Evolutionary conservation across 53 echinoderm and acorn worm species (phyloP).

Genomic region (Hippasteria phrygiana): DNA sequence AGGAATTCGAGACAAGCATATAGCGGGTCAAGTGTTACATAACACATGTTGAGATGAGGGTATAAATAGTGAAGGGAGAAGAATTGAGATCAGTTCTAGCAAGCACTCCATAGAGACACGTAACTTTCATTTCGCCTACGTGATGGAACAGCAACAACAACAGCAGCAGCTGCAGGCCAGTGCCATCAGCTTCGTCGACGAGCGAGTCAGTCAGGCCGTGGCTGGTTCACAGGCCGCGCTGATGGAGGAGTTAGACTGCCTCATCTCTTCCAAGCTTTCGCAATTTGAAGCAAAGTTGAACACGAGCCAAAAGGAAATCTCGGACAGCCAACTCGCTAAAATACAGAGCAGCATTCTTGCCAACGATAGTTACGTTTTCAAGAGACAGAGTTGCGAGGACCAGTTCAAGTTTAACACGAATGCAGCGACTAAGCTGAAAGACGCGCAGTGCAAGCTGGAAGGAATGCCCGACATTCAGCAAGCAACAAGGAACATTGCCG

Average conservation of each 20-base stretch:
- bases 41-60: no score
- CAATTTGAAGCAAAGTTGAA: background rate
- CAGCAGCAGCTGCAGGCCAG: conserved; percentile 25
- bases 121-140: no score
- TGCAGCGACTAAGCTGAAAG: background rate
- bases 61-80: no score
- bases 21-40: no score
- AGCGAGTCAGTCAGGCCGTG: conserved; percentile 18
- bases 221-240: conserved; percentile 2
- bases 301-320: background rate
- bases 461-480: background rate
- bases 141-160: no score
- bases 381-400: background rate
- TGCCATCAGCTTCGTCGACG: conserved; percentile 23
- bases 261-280: conserved; percentile 3
- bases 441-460: background rate
- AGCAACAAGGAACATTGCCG: background rate
- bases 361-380: conserved; percentile 1
- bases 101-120: no score
- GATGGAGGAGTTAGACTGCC: conserved; percentile 3
- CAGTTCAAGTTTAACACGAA: background rate
- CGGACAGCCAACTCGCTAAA: conserved; percentile 10
- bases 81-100: no score
- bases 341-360: background rate
- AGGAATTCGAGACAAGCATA: no score